phyloP scores from a whole-genome alignment of 2,888 invertebrate species.

The Synanthedon myopaeformis region DNA sequence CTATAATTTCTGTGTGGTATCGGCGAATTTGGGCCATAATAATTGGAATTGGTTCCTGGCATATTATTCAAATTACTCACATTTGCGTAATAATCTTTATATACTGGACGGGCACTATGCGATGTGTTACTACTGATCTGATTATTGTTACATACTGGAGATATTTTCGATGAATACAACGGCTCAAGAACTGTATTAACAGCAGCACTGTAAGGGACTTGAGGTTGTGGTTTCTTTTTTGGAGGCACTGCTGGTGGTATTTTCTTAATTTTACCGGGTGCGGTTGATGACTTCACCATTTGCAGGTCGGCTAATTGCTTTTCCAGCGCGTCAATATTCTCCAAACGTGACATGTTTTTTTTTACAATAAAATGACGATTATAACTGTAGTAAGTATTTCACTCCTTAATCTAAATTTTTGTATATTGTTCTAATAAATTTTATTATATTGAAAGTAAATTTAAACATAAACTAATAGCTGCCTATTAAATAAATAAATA shows the following conservation, averaged over 20 bases:
- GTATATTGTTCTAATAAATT: too few species aligned
- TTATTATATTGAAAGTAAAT: too few species aligned
- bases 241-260: constrained; percentile 85
- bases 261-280: constrained; percentile 61
- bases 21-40: constrained; percentile 16
- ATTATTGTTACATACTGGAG: constrained; percentile 40
- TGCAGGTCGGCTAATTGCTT: constrained; percentile 78
- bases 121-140: constrained; percentile 32
- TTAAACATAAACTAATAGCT: too few species aligned
- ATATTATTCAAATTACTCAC: constrained; percentile 28
- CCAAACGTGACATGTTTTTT: constrained; percentile 39
- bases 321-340: constrained; percentile 75
- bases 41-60: constrained; percentile 4
- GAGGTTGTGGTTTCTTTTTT: constrained; percentile 76
- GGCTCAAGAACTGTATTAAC: constrained; percentile 79
- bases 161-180: constrained; percentile 75
- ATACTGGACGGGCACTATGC: constrained; percentile 17
- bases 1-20: constrained; percentile 31
- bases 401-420: too few species aligned
- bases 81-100: constrained; percentile 45
- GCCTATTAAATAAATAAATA: too few species aligned
- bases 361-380: neutral
- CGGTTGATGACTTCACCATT: constrained; percentile 59
- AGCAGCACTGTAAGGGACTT: constrained; percentile 83
- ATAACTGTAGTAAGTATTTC: too few species aligned